Evolutionary conservation across 2,113 vertebrate genomes (phyloP).

Genomic region (Paedocypris sp.): DNA sequence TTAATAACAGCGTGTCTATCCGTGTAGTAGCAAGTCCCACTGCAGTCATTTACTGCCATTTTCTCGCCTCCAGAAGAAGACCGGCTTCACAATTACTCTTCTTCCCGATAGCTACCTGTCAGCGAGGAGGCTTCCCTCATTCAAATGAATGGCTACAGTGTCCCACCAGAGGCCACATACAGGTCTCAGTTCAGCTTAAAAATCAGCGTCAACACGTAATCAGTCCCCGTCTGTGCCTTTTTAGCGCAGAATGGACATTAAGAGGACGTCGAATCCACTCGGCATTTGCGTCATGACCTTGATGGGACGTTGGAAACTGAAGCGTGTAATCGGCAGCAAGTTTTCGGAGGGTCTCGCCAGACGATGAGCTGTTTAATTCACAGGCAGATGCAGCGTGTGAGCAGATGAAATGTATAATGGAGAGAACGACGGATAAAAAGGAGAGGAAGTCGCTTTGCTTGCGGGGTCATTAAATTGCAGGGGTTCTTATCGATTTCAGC

Average conservation of each 20-base stretch:
- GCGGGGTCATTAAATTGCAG: neutral
- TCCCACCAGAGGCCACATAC: neutral
- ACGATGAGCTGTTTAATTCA: neutral
- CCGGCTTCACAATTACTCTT: neutral
- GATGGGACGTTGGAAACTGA: neutral
- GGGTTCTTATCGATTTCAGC: neutral
- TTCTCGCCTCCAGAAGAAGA: conserved; percentile 4
- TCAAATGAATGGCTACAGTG: conserved; percentile 7
- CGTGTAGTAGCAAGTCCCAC: neutral
- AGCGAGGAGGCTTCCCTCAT: conserved; percentile 7
- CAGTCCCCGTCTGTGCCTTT: neutral
- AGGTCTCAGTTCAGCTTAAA: neutral
- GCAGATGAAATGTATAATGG: neutral
- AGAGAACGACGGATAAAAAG: neutral
- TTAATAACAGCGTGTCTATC: conserved; percentile 18
- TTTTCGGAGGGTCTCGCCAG: neutral
- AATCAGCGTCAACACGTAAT: neutral
- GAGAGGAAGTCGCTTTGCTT: neutral
- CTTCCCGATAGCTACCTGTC: conserved; percentile 6
- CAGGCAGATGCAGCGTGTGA: neutral
- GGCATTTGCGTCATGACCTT: conserved; percentile 17
- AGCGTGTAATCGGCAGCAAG: neutral
- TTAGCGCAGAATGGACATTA: conserved; percentile 12
- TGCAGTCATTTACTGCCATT: conserved; percentile 14
- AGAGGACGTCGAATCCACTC: neutral